Evolutionary conservation across 2,797 vertebrate genomes (phyloP).

Genomic region (Helostoma temminkii): DNA sequence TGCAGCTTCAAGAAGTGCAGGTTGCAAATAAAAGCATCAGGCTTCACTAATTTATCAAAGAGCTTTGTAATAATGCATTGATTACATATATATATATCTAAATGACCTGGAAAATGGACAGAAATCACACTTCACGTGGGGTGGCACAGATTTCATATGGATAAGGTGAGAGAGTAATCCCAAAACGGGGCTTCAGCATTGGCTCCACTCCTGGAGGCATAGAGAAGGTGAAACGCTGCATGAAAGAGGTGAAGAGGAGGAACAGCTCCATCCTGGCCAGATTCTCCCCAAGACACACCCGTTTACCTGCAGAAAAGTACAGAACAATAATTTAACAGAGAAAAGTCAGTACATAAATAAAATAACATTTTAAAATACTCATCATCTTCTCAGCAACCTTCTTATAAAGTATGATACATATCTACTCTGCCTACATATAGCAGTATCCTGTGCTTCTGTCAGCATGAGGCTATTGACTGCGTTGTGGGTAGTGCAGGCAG

Average conservation of each 20-base stretch:
- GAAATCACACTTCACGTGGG: background rate
- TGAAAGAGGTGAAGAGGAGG: conserved; percentile 74
- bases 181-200: conserved; percentile 58
- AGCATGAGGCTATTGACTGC: too few species aligned
- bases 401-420: too few species aligned
- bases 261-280: conserved; percentile 82
- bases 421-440: too few species aligned
- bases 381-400: too few species aligned
- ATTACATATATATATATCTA: too few species aligned
- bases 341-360: too few species aligned
- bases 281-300: conserved; percentile 81
- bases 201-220: conserved; percentile 52
- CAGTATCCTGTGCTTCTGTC: too few species aligned
- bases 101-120: background rate
- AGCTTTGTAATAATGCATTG: too few species aligned
- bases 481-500: too few species aligned
- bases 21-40: background rate
- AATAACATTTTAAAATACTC: too few species aligned
- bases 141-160: conserved; percentile 61
- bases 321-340: too few species aligned
- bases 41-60: too few species aligned
- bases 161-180: conserved; percentile 76
- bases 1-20: background rate
- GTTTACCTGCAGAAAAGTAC: conserved; percentile 77
- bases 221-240: conserved; percentile 87